Base-by-base conservation (phyloP, 2,888 invertebrate species). In the Lydus trimaculatus region DNA sequence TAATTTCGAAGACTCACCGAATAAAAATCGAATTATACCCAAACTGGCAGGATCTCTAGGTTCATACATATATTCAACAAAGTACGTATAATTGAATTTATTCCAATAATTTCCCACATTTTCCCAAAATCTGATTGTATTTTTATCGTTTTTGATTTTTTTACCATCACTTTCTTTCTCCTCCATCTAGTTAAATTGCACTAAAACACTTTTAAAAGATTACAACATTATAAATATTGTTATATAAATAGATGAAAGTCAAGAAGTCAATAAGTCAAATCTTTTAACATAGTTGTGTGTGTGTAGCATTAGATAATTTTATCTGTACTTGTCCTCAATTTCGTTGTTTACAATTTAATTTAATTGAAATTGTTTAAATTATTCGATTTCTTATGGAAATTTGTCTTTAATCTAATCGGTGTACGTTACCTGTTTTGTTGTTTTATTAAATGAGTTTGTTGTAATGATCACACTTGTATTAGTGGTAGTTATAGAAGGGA, bases 31-130 rank as follows among this genome's bases (percentile, higher is more conserved):
- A 11, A 91, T 90, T 0, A 94, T 84, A 11, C 94, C 95, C 65
- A 97, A 87, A 74, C 93, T 92, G 0, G 94, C 89, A 0, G 94
- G 90, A 86, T 96, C 93, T 43, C 89, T 90, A 0, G 92, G 91
- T 60, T 85, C 82, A 79, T 91, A 89, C 82, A 94, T 84, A 75
- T 90, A 88, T 56, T 81, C 76, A 0, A 88, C 86, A 28, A 92
- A 82, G 23, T 77, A 72, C 88, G 7, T 91, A 90, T 84, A 87
- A 88, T 0, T 90, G 90, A 82, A 78, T 91, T 69, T 91, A 91
- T 0, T 90, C 91, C 71, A 90, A 90, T 76, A 48, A 52, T 33
- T 31, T 9, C 23, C 60, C 58, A 31, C 63, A 48, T 63, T 68
- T 64, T 39, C 25, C 62, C 23, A 48, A 48, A 43, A 56, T 17